Conservation (phyloP, 2,888 invertebrate species). For the Drosophila helvetica region DNA sequence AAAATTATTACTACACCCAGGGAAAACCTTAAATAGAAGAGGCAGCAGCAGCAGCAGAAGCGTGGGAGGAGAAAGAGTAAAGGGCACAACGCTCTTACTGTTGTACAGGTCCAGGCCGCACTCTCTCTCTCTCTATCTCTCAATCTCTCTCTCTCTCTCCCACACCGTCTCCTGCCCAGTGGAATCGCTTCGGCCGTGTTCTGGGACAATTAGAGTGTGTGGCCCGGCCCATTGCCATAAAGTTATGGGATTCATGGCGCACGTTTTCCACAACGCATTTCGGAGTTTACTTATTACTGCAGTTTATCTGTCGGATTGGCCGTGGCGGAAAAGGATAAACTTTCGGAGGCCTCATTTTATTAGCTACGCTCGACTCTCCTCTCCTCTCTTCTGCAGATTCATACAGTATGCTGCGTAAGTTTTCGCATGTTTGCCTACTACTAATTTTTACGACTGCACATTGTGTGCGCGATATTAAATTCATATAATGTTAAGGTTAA, state of each 20-base stretch:
- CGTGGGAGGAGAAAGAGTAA: background rate
- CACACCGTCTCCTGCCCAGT: slow-evolving; percentile 7
- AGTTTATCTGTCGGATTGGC: slow-evolving; percentile 49
- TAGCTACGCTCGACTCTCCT: slow-evolving; percentile 33
- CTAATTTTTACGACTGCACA: slow-evolving; percentile 47
- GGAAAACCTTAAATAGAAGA: slow-evolving; percentile 49
- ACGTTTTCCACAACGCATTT: slow-evolving; percentile 66
- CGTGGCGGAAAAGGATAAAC: slow-evolving; percentile 16
- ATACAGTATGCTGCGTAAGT: slow-evolving; percentile 14
- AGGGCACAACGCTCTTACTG: slow-evolving; percentile 8
- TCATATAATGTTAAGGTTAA: slow-evolving; percentile 17
- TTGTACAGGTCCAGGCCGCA: slow-evolving; percentile 17
- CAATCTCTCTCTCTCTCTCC: background rate
- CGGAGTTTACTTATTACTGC: slow-evolving; percentile 71
- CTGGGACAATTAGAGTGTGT: slow-evolving; percentile 71
- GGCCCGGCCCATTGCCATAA: slow-evolving; percentile 73
- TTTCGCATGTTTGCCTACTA: slow-evolving; percentile 16
- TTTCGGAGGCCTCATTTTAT: slow-evolving; percentile 63
- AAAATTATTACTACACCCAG: slow-evolving; percentile 73
- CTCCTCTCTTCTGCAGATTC: background rate
- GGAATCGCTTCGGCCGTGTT: slow-evolving; percentile 18
- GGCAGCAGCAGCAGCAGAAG: background rate
- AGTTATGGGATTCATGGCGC: slow-evolving; percentile 76
- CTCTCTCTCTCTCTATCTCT: background rate
- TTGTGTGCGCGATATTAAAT: slow-evolving; percentile 42